phyloP scores from a whole-genome alignment of 2,113 vertebrate species.

The Sylvilagus bachmani region DNA sequence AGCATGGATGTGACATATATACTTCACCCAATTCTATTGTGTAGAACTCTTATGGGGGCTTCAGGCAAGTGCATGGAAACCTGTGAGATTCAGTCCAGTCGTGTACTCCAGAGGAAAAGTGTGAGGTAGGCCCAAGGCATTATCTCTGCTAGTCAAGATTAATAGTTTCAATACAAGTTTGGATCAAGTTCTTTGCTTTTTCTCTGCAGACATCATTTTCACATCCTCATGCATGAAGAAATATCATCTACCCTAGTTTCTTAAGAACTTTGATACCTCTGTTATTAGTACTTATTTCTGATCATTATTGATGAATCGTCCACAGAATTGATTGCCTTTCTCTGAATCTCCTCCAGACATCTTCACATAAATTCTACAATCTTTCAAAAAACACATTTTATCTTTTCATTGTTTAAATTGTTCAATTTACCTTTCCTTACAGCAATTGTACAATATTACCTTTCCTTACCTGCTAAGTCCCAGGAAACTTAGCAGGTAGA shows the following conservation, averaged over 20 bases:
- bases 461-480: neutral
- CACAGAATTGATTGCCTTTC: neutral
- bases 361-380: neutral
- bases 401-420: neutral
- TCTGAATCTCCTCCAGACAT: neutral
- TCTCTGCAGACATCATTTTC: neutral
- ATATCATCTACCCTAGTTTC: neutral
- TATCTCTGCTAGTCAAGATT: neutral
- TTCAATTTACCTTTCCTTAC: neutral
- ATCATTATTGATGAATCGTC: neutral
- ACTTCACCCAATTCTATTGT: neutral
- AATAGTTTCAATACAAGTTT: conserved; percentile 40
- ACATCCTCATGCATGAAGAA: neutral
- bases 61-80: neutral
- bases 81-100: neutral
- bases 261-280: neutral
- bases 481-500: neutral
- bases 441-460: too few species aligned
- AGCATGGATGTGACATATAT: neutral
- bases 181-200: neutral
- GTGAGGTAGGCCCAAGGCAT: neutral
- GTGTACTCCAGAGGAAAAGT: neutral
- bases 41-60: neutral
- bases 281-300: neutral
- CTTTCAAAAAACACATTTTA: neutral